phyloP scores from a whole-genome alignment of 2,113 vertebrate genomes.

The Chaetops frenatus region DNA sequence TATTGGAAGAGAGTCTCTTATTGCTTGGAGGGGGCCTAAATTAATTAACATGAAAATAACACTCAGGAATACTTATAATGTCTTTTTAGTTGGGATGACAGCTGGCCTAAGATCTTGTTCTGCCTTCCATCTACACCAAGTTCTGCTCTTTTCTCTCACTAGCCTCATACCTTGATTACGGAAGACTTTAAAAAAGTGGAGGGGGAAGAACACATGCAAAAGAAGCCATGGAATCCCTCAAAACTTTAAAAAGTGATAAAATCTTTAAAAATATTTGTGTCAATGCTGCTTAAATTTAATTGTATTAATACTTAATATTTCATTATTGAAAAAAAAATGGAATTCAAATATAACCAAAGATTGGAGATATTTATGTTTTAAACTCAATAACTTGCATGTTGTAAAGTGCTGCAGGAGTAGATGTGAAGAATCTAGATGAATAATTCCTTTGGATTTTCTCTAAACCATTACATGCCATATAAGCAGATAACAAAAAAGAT shows the following conservation, averaged over 20 bases:
- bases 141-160: not conserved
- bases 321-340: not conserved
- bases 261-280: not conserved
- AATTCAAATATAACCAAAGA: not conserved
- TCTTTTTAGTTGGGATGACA: not conserved
- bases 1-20: not conserved
- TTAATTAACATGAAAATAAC: not conserved
- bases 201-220: not conserved
- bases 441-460: not conserved
- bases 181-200: not conserved
- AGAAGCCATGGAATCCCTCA: not conserved
- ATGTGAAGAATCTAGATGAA: not conserved
- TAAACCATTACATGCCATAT: not conserved
- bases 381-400: not conserved
- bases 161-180: not conserved
- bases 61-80: not conserved
- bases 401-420: not conserved
- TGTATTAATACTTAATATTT: not conserved
- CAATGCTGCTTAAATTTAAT: not conserved
- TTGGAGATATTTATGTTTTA: not conserved
- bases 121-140: not conserved
- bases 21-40: not conserved
- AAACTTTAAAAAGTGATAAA: not conserved
- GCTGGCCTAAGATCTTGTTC: not conserved
- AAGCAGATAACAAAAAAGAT: not conserved